Evolutionary conservation across 2,797 vertebrate genomes (phyloP), one percentile per base, ranked within the genome.

Genomic region (Thripadectes ignobilis): DNA sequence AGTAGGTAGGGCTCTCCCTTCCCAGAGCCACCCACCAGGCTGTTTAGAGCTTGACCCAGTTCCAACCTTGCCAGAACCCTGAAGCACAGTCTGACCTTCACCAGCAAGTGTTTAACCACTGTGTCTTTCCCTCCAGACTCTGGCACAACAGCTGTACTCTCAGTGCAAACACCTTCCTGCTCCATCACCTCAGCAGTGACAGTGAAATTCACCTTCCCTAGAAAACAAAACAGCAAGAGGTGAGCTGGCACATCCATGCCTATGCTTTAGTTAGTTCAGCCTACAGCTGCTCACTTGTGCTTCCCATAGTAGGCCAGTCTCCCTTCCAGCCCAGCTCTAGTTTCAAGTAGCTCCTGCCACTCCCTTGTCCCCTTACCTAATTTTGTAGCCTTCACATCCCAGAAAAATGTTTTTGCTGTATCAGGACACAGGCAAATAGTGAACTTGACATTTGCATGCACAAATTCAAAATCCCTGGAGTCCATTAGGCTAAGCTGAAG

Each of bases 401-500:
- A 99, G 32, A 95, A 97, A 96, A 98, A 98, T 39, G 98, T 98
- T 89, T 96, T 96, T 96, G 98, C 98, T 95, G 98, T 98, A 19
- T 98, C 98, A 9, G 96, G 97, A 59, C 98, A 99, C 67, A 99
- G 90, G 92, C 98, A 99, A 89, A 83, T 29, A 7, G 76, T 97
- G 97, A 98, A 98, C 36, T 22, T 87, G 77, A 79, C 43, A 94
- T 97, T 89, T 94, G 96, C 55, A 38, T 95, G 96, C 57, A 96
- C 77, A 80, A 94, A 96, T 79, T 97, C 94, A 89, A 96, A 96
- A 80, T 96, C 84, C 12, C 20, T 49, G 65, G 95, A 93, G 52
- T 94, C 94, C 93, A 58, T 89, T 14, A 97, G 63, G 81, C 78
- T 94, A 43, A 97, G 71, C 22, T 95, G 95, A 68, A 97, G 84